phyloP scores from a whole-genome alignment of 2,797 vertebrate genomes.

The Malurus splendens region DNA sequence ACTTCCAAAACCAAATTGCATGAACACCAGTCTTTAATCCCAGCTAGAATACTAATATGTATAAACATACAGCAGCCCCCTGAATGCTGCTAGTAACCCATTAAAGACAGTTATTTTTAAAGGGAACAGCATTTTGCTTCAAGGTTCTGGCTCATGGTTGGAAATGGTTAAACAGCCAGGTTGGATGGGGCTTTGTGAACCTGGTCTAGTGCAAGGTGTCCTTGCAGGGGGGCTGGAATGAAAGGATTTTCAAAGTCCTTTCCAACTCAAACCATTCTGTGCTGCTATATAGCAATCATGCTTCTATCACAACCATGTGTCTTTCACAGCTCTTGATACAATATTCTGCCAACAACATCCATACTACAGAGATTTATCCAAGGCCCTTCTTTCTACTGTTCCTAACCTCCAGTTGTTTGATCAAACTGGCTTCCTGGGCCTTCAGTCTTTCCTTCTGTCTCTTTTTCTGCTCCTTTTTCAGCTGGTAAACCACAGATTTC shows the following conservation, averaged over 20 bases:
- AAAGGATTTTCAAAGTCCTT: background rate
- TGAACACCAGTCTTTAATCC: background rate
- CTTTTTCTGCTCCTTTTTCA: conserved; percentile 94
- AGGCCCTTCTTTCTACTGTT: background rate
- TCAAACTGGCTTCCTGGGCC: conserved; percentile 92
- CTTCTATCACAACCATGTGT: background rate
- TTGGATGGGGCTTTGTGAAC: background rate
- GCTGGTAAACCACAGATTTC: conserved; percentile 87
- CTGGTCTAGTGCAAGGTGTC: background rate
- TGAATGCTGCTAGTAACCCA: background rate
- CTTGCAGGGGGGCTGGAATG: background rate
- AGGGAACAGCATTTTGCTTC: background rate
- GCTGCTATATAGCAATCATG: background rate
- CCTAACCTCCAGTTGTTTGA: conserved; percentile 92
- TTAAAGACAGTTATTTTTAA: background rate
- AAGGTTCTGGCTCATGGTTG: background rate
- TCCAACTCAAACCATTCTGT: background rate
- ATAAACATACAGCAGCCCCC: background rate
- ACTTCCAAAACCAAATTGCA: background rate
- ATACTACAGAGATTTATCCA: background rate
- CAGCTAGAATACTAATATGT: background rate
- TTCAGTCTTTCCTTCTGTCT: conserved; percentile 91
- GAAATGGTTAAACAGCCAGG: background rate
- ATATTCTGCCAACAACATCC: background rate
- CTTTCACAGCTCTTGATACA: background rate